These are phyloP conservation scores for Periophthalmodon schlosseri DNA, from an alignment of 2,113 vertebrate genomes.

Conservation along the genomic window DNA sequence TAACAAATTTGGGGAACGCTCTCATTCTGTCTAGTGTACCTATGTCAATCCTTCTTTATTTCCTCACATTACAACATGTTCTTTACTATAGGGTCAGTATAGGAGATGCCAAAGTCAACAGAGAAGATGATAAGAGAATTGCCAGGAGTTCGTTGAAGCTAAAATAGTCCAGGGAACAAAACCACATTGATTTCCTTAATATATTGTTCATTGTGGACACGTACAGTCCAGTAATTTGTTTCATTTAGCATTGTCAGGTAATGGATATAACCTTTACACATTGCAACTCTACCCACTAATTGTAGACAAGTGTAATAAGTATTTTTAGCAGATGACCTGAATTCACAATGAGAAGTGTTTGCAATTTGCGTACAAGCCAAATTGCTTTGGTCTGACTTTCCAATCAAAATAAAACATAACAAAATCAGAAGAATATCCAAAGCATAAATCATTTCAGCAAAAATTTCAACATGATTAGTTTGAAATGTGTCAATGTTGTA, in stretches of 20 bases:
- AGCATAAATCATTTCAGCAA: neutral
- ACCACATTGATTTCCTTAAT: conserved; percentile 17
- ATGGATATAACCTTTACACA: neutral
- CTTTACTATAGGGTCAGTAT: neutral
- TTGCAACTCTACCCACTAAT: neutral
- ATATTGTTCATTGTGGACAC: conserved; percentile 1
- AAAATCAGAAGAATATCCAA: neutral
- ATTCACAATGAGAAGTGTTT: neutral
- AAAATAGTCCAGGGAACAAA: conserved; percentile 24
- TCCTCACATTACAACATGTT: neutral
- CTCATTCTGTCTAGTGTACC: neutral
- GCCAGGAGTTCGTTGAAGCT: neutral
- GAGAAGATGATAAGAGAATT: neutral
- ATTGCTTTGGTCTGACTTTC: conserved; percentile 1
- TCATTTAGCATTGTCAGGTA: too few relatives aligned
- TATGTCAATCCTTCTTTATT: neutral
- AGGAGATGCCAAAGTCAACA: conserved; percentile 23
- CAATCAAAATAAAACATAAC: neutral
- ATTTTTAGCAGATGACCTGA: neutral
- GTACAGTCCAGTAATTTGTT: neutral
- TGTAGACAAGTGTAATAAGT: neutral
- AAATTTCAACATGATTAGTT: neutral
- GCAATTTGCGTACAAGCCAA: neutral
- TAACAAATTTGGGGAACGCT: neutral
- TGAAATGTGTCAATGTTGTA: too few relatives aligned